These are phyloP conservation scores for Patiria pectinifera DNA, from an alignment of 53 echinoderm and acorn worm genomes.

Conservation along the genomic window DNA sequence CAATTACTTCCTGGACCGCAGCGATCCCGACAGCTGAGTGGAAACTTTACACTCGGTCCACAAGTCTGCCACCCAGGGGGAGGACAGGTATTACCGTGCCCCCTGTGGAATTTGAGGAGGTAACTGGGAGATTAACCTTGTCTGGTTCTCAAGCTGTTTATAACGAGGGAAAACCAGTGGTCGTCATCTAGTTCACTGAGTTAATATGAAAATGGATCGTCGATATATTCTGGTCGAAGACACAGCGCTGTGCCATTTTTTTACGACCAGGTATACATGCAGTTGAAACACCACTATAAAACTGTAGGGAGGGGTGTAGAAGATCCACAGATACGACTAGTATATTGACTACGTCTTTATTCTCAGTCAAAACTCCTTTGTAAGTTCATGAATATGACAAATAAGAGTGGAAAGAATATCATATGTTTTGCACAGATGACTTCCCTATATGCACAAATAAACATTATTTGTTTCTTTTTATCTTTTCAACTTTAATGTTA, in stretches of 20 bases:
- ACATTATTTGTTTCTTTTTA: too few species aligned
- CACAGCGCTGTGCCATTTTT: not conserved
- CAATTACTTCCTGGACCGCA: slow-evolving; percentile 14
- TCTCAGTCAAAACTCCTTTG: too few species aligned
- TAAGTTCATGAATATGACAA: too few species aligned
- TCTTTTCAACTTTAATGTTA: too few species aligned
- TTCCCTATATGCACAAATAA: too few species aligned
- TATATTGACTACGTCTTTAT: too few species aligned
- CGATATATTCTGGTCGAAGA: not conserved
- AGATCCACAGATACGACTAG: too few species aligned
- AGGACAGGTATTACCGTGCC: slow-evolving; percentile 5
- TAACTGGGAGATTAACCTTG: slow-evolving; percentile 51
- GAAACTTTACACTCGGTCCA: not conserved
- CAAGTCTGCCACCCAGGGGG: slow-evolving; percentile 15
- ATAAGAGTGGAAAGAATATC: too few species aligned
- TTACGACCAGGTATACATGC: too few species aligned
- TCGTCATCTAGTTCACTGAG: not conserved
- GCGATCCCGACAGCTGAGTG: slow-evolving; percentile 15
- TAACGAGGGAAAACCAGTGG: slow-evolving; percentile 27
- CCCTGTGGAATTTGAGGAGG: slow-evolving; percentile 25
- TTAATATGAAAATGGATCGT: not conserved
- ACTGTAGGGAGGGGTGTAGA: too few species aligned
- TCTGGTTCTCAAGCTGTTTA: slow-evolving; percentile 48
- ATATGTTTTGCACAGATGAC: too few species aligned
- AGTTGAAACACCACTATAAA: too few species aligned